phyloP scores from a whole-genome alignment of 2,113 vertebrate species.

The Neoarius graeffei region DNA sequence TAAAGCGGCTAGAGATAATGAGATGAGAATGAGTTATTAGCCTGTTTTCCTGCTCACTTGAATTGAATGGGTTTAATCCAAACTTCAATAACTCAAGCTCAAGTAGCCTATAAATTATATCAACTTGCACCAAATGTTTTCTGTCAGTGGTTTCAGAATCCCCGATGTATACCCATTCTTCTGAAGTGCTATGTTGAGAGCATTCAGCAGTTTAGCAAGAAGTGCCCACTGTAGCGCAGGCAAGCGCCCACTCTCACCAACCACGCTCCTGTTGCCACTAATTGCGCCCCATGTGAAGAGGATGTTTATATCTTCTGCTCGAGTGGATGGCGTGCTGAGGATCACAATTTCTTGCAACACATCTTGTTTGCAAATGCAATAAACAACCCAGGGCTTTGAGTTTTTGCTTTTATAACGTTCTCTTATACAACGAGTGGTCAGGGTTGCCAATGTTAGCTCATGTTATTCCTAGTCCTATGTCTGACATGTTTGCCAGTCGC shows the following conservation, averaged over 20 bases:
- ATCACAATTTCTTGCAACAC: conserved; percentile 40
- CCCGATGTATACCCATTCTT: not conserved
- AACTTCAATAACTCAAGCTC: not conserved
- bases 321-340: conserved; percentile 14
- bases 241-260: conserved; percentile 40
- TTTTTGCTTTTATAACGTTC: not conserved
- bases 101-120: not conserved
- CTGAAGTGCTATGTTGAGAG: not conserved
- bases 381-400: not conserved
- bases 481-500: conserved; percentile 15
- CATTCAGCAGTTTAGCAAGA: conserved; percentile 7
- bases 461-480: not conserved
- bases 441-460: not conserved
- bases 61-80: not conserved
- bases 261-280: conserved; percentile 46
- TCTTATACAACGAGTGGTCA: not conserved
- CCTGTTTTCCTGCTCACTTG: not conserved
- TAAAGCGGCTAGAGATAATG: too few species aligned
- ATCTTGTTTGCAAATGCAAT: conserved; percentile 14
- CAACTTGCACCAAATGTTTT: not conserved
- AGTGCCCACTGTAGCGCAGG: conserved; percentile 14
- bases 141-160: not conserved
- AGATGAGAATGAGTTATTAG: too few species aligned
- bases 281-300: conserved; percentile 44
- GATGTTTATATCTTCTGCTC: conserved; percentile 36